These are phyloP conservation scores for Scleropages formosus DNA, from an alignment of 2,797 vertebrate species.

Conservation along the genomic window DNA sequence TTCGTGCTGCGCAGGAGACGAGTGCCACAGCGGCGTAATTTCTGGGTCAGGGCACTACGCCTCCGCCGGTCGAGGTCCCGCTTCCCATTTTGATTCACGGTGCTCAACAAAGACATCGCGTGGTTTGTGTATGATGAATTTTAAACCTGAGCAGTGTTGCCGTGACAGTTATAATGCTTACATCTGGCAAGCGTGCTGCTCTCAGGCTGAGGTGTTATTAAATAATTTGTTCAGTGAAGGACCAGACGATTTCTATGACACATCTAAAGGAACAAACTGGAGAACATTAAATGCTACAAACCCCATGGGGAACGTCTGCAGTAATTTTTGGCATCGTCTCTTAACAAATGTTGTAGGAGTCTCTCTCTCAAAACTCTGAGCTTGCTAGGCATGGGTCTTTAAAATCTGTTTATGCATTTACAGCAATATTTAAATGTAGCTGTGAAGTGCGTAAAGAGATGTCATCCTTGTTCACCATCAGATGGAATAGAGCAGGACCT, in stretches of 20 bases:
- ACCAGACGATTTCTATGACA: background rate
- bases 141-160: background rate
- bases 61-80: background rate
- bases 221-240: conserved; percentile 10
- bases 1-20: background rate
- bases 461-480: too few relatives aligned
- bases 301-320: background rate
- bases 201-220: conserved; percentile 13
- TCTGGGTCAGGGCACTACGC: background rate
- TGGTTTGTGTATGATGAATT: background rate
- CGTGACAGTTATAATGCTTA: background rate
- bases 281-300: background rate
- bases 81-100: background rate
- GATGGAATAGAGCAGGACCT: too few relatives aligned
- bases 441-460: too few relatives aligned
- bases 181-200: background rate
- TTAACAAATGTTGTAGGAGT: background rate
- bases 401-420: background rate
- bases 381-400: too few relatives aligned
- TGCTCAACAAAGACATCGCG: too few relatives aligned
- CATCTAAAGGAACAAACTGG: background rate
- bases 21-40: too few relatives aligned
- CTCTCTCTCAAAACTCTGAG: background rate
- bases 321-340: background rate
- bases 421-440: background rate